Percentiles rank a stretch among this genome's conserved stretches.
These are phyloP conservation scores for Agrochola lychnidis DNA, from an alignment of 2,888 invertebrate species.

Conservation along the genomic window DNA sequence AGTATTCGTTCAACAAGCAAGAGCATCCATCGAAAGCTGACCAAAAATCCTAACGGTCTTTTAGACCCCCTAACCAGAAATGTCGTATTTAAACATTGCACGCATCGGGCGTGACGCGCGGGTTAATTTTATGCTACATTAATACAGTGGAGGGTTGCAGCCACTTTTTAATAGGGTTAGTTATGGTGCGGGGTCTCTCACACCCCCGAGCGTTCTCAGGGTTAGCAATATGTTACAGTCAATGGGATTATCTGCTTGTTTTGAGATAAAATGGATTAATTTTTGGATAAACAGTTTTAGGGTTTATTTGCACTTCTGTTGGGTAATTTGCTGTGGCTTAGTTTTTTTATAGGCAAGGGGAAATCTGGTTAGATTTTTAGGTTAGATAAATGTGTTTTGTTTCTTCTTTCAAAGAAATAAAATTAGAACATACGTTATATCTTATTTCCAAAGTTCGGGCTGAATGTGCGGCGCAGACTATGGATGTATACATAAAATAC, in stretches of 20 bases:
- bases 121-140: conserved; percentile 91
- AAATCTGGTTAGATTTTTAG: background rate
- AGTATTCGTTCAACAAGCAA: background rate
- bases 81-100: conserved; percentile 80
- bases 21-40: conserved; percentile 44
- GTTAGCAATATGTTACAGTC: conserved; percentile 84
- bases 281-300: conserved; percentile 60
- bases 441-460: background rate
- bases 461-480: background rate
- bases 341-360: background rate
- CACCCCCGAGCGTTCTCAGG: conserved; percentile 80
- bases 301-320: conserved; percentile 57
- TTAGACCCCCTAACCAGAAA: conserved; percentile 68
- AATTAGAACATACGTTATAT: background rate
- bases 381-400: background rate
- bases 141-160: conserved; percentile 82
- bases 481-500: background rate
- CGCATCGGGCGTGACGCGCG: conserved; percentile 84
- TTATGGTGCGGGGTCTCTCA: conserved; percentile 83
- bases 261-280: conserved; percentile 74
- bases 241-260: conserved; percentile 80
- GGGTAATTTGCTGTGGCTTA: conserved; percentile 5
- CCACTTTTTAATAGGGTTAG: conserved; percentile 90
- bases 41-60: conserved; percentile 71
- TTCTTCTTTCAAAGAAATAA: background rate